phyloP scores from a whole-genome alignment of 2,888 invertebrate species.

The Loripinus fragilis region DNA sequence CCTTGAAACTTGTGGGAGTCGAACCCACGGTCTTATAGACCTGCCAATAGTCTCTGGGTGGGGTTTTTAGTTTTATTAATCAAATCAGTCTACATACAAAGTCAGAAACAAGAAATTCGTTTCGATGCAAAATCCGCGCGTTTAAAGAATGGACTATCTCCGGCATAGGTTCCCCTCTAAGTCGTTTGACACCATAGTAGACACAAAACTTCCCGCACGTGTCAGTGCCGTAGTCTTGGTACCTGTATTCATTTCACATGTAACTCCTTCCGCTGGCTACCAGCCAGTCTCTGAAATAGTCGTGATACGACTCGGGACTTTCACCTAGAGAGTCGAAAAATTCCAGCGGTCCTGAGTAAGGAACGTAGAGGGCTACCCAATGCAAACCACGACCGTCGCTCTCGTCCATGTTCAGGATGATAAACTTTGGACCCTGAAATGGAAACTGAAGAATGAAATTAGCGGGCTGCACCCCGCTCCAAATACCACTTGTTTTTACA shows the following conservation, averaged over 20 bases:
- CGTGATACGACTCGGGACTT: background rate
- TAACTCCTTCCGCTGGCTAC: background rate
- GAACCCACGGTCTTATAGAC: no score
- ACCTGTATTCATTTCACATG: background rate
- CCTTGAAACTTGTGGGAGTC: no score
- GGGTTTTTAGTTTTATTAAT: no score
- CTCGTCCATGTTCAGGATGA: background rate
- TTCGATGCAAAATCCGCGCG: background rate
- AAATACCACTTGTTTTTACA: background rate
- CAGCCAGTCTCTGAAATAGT: background rate
- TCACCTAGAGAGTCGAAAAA: constrained; percentile 13
- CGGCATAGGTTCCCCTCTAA: background rate
- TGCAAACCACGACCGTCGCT: background rate
- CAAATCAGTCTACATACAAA: no score
- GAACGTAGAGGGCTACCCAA: background rate
- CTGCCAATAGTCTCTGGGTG: no score
- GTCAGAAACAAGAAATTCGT: no score
- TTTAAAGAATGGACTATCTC: background rate
- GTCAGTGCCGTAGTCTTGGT: constrained; percentile 7
- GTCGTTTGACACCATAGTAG: constrained; percentile 7
- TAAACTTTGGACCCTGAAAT: no score
- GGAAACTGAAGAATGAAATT: constrained; percentile 4
- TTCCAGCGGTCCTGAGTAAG: background rate
- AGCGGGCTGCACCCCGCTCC: constrained; percentile 1
- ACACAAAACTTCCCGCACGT: constrained; percentile 3